Conservation (phyloP, 2,888 invertebrate species). For the Oeneis ivallda region DNA sequence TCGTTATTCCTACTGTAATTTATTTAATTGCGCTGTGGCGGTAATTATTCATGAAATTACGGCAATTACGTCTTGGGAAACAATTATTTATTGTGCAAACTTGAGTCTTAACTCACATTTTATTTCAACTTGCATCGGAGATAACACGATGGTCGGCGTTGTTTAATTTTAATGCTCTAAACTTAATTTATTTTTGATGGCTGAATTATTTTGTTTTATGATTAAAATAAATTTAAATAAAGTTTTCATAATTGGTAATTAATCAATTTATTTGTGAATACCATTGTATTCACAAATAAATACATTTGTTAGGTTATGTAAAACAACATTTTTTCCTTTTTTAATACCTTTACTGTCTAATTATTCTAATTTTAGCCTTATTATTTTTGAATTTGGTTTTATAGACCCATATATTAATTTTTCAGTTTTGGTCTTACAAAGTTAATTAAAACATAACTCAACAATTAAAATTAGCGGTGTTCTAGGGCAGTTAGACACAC, state of each 20-base stretch:
- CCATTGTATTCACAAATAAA: no score
- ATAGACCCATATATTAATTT: no score
- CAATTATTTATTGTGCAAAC: slow-evolving; percentile 82
- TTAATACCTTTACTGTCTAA: no score
- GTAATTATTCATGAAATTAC: slow-evolving; percentile 83
- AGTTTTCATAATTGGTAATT: no score
- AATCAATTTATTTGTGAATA: no score
- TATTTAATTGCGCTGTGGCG: slow-evolving; percentile 81
- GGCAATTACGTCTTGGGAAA: slow-evolving; percentile 79
- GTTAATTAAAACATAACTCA: neutral
- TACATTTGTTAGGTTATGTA: no score
- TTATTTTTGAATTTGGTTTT: no score
- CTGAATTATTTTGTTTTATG: slow-evolving; percentile 8
- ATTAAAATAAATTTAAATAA: neutral
- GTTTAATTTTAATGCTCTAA: slow-evolving; percentile 50
- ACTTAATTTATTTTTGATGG: slow-evolving; percentile 28
- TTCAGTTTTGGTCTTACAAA: neutral
- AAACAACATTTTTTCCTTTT: no score
- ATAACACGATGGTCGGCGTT: slow-evolving; percentile 63
- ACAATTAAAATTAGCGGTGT: slow-evolving; percentile 3
- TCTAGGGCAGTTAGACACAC: slow-evolving; percentile 9
- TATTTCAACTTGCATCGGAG: slow-evolving; percentile 74
- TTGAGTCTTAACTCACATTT: slow-evolving; percentile 80
- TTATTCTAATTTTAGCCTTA: no score
- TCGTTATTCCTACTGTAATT: slow-evolving; percentile 79